A percentile compares a stretch with the other conserved stretches of the same genome.
These are phyloP conservation scores for Icerya purchasi DNA, from an alignment of 2,888 invertebrate genomes.

Conservation along the genomic window DNA sequence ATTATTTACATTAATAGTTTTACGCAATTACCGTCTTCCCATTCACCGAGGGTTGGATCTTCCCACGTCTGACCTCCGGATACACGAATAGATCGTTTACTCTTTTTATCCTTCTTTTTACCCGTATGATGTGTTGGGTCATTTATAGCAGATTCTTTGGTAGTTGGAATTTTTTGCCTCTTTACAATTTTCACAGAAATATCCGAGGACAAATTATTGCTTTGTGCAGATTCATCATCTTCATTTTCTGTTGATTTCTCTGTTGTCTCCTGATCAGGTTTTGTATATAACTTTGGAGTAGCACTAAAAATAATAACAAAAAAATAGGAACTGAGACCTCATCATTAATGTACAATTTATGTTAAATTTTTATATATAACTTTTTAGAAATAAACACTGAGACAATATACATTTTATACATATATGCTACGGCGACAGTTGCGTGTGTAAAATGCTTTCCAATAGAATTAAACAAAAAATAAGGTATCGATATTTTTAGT, in stretches of 20 bases:
- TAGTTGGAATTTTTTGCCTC: constrained; percentile 12
- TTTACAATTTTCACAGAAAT: constrained; percentile 9
- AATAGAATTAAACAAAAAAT: too few relatives aligned
- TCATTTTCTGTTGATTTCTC: constrained; percentile 21
- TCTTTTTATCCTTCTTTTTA: constrained; percentile 30
- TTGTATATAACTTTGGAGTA: constrained; percentile 28
- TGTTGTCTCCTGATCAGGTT: constrained; percentile 25
- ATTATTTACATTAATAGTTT: too few relatives aligned
- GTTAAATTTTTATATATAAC: too few relatives aligned
- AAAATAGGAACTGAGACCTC: too few relatives aligned
- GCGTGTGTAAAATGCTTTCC: too few relatives aligned
- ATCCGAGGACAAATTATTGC: constrained; percentile 8
- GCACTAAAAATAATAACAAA: constrained; percentile 23
- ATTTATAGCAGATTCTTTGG: constrained; percentile 16
- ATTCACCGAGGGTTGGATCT: constrained; percentile 76
- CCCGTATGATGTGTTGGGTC: constrained; percentile 10
- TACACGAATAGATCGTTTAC: constrained; percentile 58
- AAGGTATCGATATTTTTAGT: too few relatives aligned
- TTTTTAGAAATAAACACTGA: too few relatives aligned
- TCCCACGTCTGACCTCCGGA: constrained; percentile 95
- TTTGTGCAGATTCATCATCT: constrained; percentile 18
- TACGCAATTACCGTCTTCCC: constrained; percentile 79
- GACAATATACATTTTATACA: too few relatives aligned
- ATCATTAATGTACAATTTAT: too few relatives aligned
- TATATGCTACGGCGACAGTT: too few relatives aligned